A percentile compares a stretch with the other conserved stretches of the same genome.
Conservation (phyloP, 2,888 invertebrate genomes). For the Drosophila tripunctata region DNA sequence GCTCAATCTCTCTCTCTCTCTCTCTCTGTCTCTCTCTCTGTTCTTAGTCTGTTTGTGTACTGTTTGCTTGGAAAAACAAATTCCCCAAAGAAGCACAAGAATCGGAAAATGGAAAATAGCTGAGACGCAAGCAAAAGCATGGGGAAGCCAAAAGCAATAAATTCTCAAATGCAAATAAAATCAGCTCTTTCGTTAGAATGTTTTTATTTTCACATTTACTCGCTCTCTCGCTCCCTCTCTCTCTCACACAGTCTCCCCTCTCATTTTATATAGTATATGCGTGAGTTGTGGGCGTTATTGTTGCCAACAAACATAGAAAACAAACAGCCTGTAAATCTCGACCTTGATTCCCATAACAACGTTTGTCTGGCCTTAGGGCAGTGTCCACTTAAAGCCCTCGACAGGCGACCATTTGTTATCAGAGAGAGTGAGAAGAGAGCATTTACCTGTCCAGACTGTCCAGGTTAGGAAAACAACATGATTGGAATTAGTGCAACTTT, state of each 20-base stretch:
- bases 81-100: slow-evolving; percentile 57
- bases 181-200: slow-evolving; percentile 30
- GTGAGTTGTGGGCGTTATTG: slow-evolving; percentile 31
- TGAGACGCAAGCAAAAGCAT: slow-evolving; percentile 31
- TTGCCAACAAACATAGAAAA: slow-evolving; percentile 23
- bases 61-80: slow-evolving; percentile 37
- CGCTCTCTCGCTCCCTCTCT: neutral
- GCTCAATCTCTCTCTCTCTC: slow-evolving; percentile 5
- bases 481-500: slow-evolving; percentile 7
- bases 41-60: slow-evolving; percentile 2
- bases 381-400: slow-evolving; percentile 31
- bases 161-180: slow-evolving; percentile 74
- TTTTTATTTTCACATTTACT: slow-evolving; percentile 10
- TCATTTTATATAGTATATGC: slow-evolving; percentile 2
- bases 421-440: slow-evolving; percentile 1
- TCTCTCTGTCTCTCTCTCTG: neutral
- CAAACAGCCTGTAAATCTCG: slow-evolving; percentile 35
- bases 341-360: slow-evolving; percentile 65
- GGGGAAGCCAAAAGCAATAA: slow-evolving; percentile 62
- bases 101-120: slow-evolving; percentile 45
- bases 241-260: neutral
- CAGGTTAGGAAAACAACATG: slow-evolving; percentile 9
- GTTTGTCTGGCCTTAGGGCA: slow-evolving; percentile 43
- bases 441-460: slow-evolving; percentile 1
- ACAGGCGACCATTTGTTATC: slow-evolving; percentile 32